A percentile compares a stretch with the other conserved stretches of the same genome.
phyloP scores from a whole-genome alignment of 2,888 invertebrate species.

The Amphimallon solstitiale region DNA sequence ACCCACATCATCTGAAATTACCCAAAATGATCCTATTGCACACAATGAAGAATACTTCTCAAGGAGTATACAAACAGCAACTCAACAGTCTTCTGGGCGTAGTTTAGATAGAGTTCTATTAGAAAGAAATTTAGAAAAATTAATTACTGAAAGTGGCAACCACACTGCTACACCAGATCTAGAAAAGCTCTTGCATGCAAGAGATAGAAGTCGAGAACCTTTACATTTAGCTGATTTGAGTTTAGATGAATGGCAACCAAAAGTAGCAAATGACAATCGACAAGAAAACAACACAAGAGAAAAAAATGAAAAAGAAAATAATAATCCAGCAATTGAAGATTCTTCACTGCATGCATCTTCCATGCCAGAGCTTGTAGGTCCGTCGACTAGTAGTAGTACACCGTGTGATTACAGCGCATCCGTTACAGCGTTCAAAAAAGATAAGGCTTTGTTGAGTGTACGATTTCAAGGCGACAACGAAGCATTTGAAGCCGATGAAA shows the following conservation, averaged over 20 bases:
- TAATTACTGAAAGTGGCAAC: constrained; percentile 65
- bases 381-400: constrained; percentile 53
- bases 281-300: constrained; percentile 46
- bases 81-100: constrained; percentile 48
- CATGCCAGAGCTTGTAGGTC: constrained; percentile 70
- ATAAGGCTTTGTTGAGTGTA: constrained; percentile 55
- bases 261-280: constrained; percentile 43
- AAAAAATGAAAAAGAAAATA: constrained; percentile 57
- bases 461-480: constrained; percentile 66
- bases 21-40: constrained; percentile 45
- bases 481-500: constrained; percentile 62
- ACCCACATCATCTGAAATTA: constrained; percentile 57
- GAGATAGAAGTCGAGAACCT: constrained; percentile 70
- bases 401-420: constrained; percentile 55
- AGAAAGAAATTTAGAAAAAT: constrained; percentile 74
- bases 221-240: constrained; percentile 70
- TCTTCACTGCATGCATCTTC: constrained; percentile 68
- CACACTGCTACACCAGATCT: constrained; percentile 59
- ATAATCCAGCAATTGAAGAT: constrained; percentile 47
- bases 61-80: too few relatives aligned
- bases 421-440: constrained; percentile 59
- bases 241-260: constrained; percentile 68
- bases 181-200: constrained; percentile 66
- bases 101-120: constrained; percentile 73
- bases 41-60: constrained; percentile 47